Evolutionary conservation across 2,888 invertebrate species (phyloP).

Genomic region (Drosophila lutescens): DNA sequence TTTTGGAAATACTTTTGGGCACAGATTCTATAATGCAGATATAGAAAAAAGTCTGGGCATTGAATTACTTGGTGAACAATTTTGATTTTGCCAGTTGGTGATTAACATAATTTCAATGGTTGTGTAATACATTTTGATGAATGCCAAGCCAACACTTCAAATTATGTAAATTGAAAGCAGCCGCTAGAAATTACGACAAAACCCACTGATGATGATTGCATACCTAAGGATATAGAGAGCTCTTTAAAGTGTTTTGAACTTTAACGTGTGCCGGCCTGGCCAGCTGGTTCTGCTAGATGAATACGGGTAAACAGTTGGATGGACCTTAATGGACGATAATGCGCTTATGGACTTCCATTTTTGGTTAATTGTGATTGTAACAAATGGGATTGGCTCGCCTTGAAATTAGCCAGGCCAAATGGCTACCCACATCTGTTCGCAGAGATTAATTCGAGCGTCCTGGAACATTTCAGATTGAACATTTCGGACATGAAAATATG

Average conservation of each 20-base stretch:
- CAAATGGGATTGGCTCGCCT: conserved; percentile 21
- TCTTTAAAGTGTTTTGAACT: conserved; percentile 19
- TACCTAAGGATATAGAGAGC: not conserved
- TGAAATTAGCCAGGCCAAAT: conserved; percentile 13
- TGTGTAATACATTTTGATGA: conserved; percentile 14
- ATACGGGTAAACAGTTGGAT: conserved; percentile 1
- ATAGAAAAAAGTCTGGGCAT: not conserved
- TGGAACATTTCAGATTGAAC: conserved; percentile 15
- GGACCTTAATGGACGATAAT: conserved; percentile 25
- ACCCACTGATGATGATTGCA: conserved; percentile 24
- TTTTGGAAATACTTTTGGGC: not conserved
- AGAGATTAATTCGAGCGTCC: conserved; percentile 20
- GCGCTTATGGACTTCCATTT: conserved; percentile 21
- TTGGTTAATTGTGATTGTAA: conserved; percentile 39
- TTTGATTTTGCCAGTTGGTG: conserved; percentile 29
- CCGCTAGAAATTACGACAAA: conserved; percentile 11
- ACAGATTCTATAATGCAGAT: not conserved
- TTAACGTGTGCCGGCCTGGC: not conserved
- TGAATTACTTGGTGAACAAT: conserved; percentile 23
- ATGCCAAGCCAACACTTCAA: conserved; percentile 29
- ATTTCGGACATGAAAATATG: conserved; percentile 33
- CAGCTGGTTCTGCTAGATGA: conserved; percentile 3
- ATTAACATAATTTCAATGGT: conserved; percentile 40
- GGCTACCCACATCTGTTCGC: conserved; percentile 19
- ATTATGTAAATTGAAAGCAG: conserved; percentile 37